Evolutionary conservation across 2,888 invertebrate species (phyloP), one percentile per base, ranked within the genome.

Genomic region (Creontiades dilutus): DNA sequence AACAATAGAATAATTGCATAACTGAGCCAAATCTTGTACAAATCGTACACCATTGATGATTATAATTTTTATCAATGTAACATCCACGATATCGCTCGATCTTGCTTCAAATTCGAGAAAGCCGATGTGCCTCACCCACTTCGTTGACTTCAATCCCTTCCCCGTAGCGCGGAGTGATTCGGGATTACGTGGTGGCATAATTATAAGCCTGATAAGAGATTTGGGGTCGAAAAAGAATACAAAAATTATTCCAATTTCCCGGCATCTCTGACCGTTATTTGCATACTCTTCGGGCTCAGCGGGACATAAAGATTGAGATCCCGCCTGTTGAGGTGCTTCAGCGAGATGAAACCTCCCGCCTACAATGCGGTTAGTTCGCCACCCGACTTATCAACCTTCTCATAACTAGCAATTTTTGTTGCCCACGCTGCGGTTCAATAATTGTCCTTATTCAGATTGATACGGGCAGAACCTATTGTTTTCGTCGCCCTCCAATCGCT

Each of bases 201-300:
- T 68, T 68, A 68, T 68, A 19, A 68, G 23, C 23, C 68, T 19
- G 68, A 68, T 68, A 68, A 68, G 23, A 68, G 68, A 68, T 68
- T 68, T 23, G 68, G 27, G 3, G 23, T 68, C 68, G 68, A 68
- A 23, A 11, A 23, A 57, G 19, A 68, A 68, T 5, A 52, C 48
- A 52, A 57, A 57, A 16, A 68, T 68, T 68, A 68, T 68, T 68
- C 68, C 68, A 27, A 68, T 68, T 68, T 68, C 68, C 23, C 68
- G 7, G 68, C 68, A 68, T 68, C 68, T 27, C 68, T 68, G n/a
- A 23, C 19, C 68, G 23, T 11, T 68, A 68, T 68, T 68, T 68
- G 68, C 68, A 68, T 68, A 68, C 68, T 13, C 23, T 12, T 23
- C 68, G 19, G 68, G 23, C 23, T 52, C n/a, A n/a, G 7, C n/a